Percentiles rank a stretch among this genome's conserved stretches.
phyloP scores from a whole-genome alignment of 2,888 invertebrate species.

The Adineta ricciae region DNA sequence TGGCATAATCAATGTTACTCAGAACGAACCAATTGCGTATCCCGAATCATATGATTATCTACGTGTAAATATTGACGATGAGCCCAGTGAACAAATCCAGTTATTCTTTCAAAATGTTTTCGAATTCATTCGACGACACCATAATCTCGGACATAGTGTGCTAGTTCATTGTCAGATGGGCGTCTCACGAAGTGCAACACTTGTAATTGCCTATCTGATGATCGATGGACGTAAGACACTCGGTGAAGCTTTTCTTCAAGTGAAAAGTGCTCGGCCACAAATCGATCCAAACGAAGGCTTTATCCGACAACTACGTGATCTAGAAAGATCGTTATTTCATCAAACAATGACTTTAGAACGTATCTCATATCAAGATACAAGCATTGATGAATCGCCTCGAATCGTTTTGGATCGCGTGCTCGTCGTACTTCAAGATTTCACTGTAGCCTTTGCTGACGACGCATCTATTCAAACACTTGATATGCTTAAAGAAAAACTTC shows the following conservation, averaged over 20 bases:
- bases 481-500: not conserved
- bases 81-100: not conserved
- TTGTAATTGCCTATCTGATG: not conserved
- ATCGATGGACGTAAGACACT: not conserved
- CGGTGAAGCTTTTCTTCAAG: not conserved
- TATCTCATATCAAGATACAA: not conserved
- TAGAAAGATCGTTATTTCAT: not conserved
- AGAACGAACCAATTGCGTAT: not conserved
- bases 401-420: not conserved
- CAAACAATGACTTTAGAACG: not conserved
- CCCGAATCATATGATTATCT: not conserved
- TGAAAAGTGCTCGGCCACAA: not conserved
- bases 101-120: not conserved
- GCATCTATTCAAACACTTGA: not conserved
- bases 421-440: not conserved
- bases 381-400: not conserved
- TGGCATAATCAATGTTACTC: not conserved
- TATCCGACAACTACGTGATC: not conserved
- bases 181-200: not conserved
- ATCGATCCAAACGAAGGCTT: not conserved
- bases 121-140: not conserved
- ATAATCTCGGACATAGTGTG: not conserved
- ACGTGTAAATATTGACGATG: not conserved
- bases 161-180: not conserved
- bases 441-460: not conserved